phyloP scores from a whole-genome alignment of 2,888 invertebrate species.

The Coelinius sp. region DNA sequence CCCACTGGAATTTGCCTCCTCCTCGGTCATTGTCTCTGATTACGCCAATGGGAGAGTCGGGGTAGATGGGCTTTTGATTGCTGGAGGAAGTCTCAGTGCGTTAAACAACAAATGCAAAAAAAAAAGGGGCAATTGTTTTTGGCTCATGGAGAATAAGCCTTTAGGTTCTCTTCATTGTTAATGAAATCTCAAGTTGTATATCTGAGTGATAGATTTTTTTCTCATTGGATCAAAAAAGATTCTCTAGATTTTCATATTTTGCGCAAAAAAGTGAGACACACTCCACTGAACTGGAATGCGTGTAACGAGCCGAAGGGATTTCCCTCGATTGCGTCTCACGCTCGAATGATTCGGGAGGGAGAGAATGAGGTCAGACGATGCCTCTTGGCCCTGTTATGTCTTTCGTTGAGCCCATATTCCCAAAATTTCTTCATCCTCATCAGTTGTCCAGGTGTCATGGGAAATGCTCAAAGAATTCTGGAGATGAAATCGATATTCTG shows the following conservation, averaged over 20 bases:
- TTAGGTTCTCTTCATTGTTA: neutral
- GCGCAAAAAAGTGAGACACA: constrained; percentile 4
- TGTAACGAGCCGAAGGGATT: constrained; percentile 40
- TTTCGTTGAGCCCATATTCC: neutral
- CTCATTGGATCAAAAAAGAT: neutral
- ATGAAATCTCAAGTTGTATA: neutral
- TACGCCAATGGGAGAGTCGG: neutral
- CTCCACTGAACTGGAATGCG: constrained; percentile 39
- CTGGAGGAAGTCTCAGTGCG: neutral
- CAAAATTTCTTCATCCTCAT: neutral
- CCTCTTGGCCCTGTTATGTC: neutral
- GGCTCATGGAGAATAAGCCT: neutral
- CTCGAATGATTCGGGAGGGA: constrained; percentile 28
- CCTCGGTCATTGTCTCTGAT: constrained; percentile 6
- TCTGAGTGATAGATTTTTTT: neutral
- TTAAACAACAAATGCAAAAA: neutral
- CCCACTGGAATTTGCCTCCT: neutral
- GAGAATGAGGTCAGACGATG: constrained; percentile 35
- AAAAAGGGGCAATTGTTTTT: neutral
- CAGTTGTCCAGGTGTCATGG: neutral
- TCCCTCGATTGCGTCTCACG: constrained; percentile 18
- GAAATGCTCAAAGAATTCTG: neutral
- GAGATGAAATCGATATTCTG: neutral
- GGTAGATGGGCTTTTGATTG: neutral
- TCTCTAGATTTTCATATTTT: neutral